Evolutionary conservation across 1,140 invertebrate species (phyloP), one percentile per base, ranked within the genome.

Genomic region (Diachasmimorpha longicaudata): DNA sequence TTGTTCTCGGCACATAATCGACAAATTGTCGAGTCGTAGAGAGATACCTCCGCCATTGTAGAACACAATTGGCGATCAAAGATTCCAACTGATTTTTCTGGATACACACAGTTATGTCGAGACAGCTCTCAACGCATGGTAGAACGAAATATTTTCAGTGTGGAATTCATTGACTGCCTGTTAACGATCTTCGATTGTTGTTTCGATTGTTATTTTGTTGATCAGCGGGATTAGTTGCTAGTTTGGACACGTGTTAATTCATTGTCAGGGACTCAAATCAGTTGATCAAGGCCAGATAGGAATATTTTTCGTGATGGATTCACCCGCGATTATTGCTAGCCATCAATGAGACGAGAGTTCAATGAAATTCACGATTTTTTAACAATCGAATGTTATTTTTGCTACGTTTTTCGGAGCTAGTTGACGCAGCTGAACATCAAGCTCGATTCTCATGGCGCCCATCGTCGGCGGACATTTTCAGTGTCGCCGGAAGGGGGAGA

Each of bases 1-100:
- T 93, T 94, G 87, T 93, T 90, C 87, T 93, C 91, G 9, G 91
- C 92, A 90, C 93, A 94, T 85, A 94, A 90, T 89, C 93, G 90
- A 89, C 93, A 94, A 89, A 93, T 90, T 77, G 89, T 91, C 77
- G 93, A 93, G 85, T 94, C 90, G 85, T 92, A 92, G 67, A 93
- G 89, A 44, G 69, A 71, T 72, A 86, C 82, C 58, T 85, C 85
- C 82, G 85, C 85, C 85, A 88, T 88, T n/a, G 52, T 63, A 8
- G 19, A 36, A 39, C 39, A 23, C 19, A 25, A 63, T 11, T 63
- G 13, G 4, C 9, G 14, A 25, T 25, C 11, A 19, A 23, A 4
- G 11, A 63, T 23, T 4, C 19, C 10, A 8, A 25, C 3, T 21
- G 23, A 23, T 8, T 14, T 16, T 19, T 2, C 19, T 6, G 6